Evolutionary conservation across 2,797 vertebrate genomes (phyloP).

Genomic region (Microctenopoma lineatum): DNA sequence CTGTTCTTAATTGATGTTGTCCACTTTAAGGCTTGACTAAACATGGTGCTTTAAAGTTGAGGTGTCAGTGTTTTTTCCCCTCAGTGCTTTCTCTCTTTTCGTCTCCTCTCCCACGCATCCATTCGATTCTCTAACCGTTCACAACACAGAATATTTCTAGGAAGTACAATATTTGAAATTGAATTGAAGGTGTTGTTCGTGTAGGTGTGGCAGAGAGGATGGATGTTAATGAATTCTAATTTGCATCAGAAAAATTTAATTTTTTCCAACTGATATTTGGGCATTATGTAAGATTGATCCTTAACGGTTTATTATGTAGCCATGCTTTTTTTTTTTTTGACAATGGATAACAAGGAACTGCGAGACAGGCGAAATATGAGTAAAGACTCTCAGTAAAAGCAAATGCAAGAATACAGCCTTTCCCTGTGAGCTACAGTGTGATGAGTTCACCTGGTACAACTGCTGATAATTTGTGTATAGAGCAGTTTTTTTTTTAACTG

Average conservation of each 20-base stretch:
- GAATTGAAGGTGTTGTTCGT: too few species aligned
- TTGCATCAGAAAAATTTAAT: too few species aligned
- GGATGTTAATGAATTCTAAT: too few species aligned
- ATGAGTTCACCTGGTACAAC: neutral
- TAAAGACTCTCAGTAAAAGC: neutral
- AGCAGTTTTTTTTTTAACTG: neutral
- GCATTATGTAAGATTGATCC: neutral
- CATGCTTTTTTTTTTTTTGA: neutral
- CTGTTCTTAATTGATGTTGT: conserved; percentile 15
- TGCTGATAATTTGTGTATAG: neutral
- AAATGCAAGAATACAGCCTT: neutral
- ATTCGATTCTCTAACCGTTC: neutral
- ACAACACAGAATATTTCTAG: neutral
- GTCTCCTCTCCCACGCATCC: conserved; percentile 2
- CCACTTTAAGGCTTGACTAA: conserved; percentile 38
- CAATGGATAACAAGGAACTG: neutral
- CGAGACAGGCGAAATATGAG: neutral
- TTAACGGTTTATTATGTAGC: neutral
- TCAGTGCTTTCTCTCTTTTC: conserved; percentile 14
- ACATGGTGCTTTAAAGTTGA: conserved; percentile 42
- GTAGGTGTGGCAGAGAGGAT: too few species aligned
- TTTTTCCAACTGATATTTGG: too few species aligned
- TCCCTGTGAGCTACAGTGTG: neutral
- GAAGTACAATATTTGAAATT: too few species aligned
- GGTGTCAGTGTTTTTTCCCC: conserved; percentile 12